Conservation (phyloP, 2,888 invertebrate genomes). For the Xestia c-nigrum region DNA sequence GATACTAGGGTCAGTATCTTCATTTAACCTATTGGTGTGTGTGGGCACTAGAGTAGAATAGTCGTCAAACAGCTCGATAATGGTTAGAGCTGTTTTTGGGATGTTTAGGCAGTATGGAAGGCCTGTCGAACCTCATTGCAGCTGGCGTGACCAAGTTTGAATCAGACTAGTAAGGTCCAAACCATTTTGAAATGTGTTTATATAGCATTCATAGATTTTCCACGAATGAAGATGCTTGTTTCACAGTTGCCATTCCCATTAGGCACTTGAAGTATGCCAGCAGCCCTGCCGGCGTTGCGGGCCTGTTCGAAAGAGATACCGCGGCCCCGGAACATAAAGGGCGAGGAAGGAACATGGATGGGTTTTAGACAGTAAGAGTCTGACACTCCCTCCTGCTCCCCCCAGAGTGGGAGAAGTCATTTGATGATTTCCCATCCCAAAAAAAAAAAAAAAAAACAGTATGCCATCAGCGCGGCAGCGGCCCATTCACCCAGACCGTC, state of each 20-base stretch:
- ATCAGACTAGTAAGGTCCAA: neutral
- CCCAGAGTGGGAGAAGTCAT: no score
- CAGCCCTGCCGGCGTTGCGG: no score
- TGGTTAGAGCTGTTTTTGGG: neutral
- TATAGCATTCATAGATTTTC: neutral
- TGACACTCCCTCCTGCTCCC: no score
- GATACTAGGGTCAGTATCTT: constrained; percentile 90
- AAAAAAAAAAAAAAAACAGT: no score
- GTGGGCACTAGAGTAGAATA: neutral
- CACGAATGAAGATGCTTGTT: neutral
- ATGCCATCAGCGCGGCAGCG: neutral
- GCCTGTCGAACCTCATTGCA: neutral
- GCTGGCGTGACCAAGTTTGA: neutral
- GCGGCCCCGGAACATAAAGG: no score
- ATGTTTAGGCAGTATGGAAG: neutral
- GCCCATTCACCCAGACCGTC: neutral
- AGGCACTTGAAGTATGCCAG: neutral
- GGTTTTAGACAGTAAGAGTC: no score
- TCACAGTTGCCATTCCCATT: neutral
- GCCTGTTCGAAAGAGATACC: no score
- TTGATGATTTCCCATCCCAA: no score
- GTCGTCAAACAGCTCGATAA: neutral
- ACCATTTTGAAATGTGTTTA: neutral
- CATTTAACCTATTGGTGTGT: neutral
- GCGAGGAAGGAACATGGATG: no score